Evolutionary conservation across 2,113 vertebrate genomes (phyloP).

Genomic region (Prunella fulvescens): DNA sequence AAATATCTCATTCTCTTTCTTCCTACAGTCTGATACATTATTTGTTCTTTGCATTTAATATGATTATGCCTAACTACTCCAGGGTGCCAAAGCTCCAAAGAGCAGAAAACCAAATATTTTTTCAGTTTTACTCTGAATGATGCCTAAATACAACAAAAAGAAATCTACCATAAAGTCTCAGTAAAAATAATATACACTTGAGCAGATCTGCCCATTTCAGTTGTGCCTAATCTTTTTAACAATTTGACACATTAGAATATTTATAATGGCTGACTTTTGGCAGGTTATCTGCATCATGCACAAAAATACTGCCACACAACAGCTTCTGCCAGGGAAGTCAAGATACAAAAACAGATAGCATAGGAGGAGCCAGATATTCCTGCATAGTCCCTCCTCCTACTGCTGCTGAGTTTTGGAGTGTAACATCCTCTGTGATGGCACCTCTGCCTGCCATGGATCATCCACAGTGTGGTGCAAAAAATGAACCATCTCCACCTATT

Average conservation of each 20-base stretch:
- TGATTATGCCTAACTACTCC: neutral
- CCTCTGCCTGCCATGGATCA: neutral
- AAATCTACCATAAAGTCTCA: neutral
- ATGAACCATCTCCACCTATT: accelerated
- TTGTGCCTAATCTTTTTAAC: neutral
- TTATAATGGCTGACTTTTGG: neutral
- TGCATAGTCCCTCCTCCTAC: neutral
- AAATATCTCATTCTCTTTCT: neutral
- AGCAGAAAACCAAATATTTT: neutral
- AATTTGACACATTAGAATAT: neutral
- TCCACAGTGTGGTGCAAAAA: neutral
- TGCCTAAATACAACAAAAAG: neutral
- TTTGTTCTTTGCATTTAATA: neutral
- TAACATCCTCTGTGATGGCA: accelerated
- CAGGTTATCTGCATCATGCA: neutral
- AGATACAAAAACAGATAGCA: neutral
- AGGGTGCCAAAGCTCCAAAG: neutral
- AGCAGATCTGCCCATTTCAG: neutral
- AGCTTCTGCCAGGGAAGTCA: neutral
- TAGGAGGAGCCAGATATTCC: neutral
- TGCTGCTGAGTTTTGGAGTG: neutral
- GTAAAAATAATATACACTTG: neutral
- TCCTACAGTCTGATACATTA: neutral
- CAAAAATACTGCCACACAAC: neutral
- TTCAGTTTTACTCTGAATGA: neutral